These are phyloP conservation scores for Eupithecia subfuscata DNA, from an alignment of 2,888 invertebrate species.

Conservation along the genomic window DNA sequence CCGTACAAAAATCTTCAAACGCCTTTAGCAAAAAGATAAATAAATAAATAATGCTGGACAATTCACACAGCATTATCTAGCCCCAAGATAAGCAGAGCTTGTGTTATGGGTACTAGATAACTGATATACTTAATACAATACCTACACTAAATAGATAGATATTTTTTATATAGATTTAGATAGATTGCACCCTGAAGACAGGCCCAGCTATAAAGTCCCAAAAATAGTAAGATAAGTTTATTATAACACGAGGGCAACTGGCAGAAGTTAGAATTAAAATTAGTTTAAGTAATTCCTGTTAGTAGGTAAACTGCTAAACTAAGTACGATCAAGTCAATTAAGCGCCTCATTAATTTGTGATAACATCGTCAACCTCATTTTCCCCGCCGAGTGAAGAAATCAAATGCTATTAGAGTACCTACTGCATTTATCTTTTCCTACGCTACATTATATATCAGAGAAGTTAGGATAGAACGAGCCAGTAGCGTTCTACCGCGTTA, in stretches of 20 bases:
- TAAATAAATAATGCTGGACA: too few relatives aligned
- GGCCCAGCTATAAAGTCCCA: neutral
- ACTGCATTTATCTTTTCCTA: neutral
- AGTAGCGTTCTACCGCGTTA: neutral
- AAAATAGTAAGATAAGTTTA: neutral
- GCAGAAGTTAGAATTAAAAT: neutral
- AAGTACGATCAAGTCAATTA: conserved; percentile 24
- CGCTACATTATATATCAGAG: neutral
- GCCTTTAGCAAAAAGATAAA: too few relatives aligned
- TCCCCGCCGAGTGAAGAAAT: conserved; percentile 21
- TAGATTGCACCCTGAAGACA: too few relatives aligned
- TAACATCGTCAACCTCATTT: conserved; percentile 35
- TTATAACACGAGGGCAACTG: neutral
- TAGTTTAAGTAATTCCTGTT: neutral
- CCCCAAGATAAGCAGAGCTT: too few relatives aligned
- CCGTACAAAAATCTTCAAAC: too few relatives aligned
- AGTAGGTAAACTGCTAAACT: conserved; percentile 1
- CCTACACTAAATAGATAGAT: too few relatives aligned
- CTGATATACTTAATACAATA: too few relatives aligned
- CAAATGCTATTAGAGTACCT: neutral
- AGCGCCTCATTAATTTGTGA: conserved; percentile 36
- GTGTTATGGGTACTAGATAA: too few relatives aligned
- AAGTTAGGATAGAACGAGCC: neutral
- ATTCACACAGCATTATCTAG: too few relatives aligned
- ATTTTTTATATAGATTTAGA: too few relatives aligned